Evolutionary conservation across 2,888 invertebrate species (phyloP).

Genomic region (Erannis defoliaria): DNA sequence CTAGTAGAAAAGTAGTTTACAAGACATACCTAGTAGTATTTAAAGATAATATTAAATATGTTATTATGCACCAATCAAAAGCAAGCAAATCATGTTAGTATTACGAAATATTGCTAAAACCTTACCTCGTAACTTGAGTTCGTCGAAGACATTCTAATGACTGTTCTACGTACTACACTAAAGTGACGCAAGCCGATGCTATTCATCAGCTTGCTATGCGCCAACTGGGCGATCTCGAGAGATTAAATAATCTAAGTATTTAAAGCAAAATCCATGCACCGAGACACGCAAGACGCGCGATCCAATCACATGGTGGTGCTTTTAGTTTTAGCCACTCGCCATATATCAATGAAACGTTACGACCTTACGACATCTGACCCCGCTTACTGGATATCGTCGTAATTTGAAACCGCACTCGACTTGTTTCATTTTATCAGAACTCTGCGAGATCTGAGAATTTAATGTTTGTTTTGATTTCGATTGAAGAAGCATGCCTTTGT

Average conservation of each 20-base stretch:
- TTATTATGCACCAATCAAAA: too few relatives aligned
- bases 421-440: constrained; percentile 31
- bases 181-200: constrained; percentile 58
- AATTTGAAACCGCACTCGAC: constrained; percentile 52
- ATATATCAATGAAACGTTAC: constrained; percentile 67
- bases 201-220: constrained; percentile 62
- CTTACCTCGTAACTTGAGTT: constrained; percentile 73
- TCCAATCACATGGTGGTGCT: constrained; percentile 46
- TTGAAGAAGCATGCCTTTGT: constrained; percentile 6
- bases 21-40: neutral
- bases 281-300: constrained; percentile 27
- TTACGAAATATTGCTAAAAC: constrained; percentile 10
- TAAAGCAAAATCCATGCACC: constrained; percentile 11
- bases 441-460: constrained; percentile 36
- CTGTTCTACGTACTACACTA: constrained; percentile 59
- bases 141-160: constrained; percentile 68
- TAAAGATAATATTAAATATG: neutral
- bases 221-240: constrained; percentile 38
- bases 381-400: constrained; percentile 54
- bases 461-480: constrained; percentile 23
- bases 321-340: constrained; percentile 38
- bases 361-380: constrained; percentile 73
- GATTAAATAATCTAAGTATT: constrained; percentile 53
- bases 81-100: neutral
- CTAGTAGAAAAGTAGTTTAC: neutral